These are phyloP conservation scores for Agelaius phoeniceus DNA, from an alignment of 2,113 vertebrate genomes.

Conservation along the genomic window DNA sequence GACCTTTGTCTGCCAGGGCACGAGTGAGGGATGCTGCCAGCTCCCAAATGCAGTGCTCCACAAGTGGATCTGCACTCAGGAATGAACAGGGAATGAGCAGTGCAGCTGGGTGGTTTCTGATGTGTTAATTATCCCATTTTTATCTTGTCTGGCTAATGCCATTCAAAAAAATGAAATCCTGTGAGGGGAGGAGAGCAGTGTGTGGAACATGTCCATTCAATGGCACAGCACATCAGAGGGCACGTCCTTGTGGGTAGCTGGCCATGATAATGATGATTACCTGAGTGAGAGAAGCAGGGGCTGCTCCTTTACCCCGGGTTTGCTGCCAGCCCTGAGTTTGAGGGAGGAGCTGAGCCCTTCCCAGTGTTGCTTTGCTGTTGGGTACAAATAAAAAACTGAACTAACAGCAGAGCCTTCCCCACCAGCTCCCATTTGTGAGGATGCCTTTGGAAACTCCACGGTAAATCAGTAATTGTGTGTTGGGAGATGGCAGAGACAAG, in stretches of 20 bases:
- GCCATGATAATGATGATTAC: neutral
- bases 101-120: neutral
- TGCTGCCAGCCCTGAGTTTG: neutral
- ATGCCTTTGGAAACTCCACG: neutral
- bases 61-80: rapidly evolving
- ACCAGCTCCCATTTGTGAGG: neutral
- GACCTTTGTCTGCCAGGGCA: rapidly evolving
- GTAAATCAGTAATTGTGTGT: neutral
- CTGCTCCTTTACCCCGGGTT: neutral
- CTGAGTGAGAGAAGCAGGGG: neutral
- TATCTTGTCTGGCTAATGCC: neutral
- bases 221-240: neutral
- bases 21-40: neutral
- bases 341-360: neutral
- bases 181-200: neutral
- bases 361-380: neutral
- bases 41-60: neutral
- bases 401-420: neutral
- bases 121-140: neutral
- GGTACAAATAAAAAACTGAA: neutral
- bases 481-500: neutral
- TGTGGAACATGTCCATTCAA: neutral
- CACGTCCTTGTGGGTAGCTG: neutral
- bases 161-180: neutral
- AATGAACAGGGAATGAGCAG: too few species aligned